Conservation (phyloP, 2,888 invertebrate species). For the Anticlea derivata region DNA sequence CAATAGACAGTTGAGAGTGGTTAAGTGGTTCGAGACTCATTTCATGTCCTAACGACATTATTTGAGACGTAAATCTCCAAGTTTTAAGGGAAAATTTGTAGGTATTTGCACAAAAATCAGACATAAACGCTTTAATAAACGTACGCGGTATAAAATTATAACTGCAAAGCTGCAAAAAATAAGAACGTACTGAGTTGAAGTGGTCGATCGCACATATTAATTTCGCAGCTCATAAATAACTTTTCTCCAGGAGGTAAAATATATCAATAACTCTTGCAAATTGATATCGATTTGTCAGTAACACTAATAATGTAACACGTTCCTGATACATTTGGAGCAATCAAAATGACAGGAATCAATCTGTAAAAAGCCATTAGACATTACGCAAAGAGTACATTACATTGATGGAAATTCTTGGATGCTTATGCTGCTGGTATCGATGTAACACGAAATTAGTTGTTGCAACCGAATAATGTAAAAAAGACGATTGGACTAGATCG, state of each 20-base stretch:
- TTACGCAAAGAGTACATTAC: conserved; percentile 64
- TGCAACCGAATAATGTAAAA: conserved; percentile 66
- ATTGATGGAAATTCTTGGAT: conserved; percentile 63
- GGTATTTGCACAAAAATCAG: too few species aligned
- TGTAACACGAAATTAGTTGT: conserved; percentile 67
- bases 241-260: neutral
- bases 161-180: too few species aligned
- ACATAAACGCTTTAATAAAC: too few species aligned
- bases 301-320: conserved; percentile 16
- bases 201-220: neutral
- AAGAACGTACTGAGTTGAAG: neutral
- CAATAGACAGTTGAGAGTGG: conserved; percentile 24
- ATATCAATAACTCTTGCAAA: conserved; percentile 5
- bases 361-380: conserved; percentile 45
- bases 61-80: conserved; percentile 31
- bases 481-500: conserved; percentile 55
- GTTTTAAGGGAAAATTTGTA: too few species aligned
- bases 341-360: conserved; percentile 41
- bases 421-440: conserved; percentile 55
- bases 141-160: too few species aligned
- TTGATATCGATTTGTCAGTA: conserved; percentile 13
- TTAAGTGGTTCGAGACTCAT: conserved; percentile 38
- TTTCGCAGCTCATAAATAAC: conserved; percentile 1
- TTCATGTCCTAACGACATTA: conserved; percentile 43
- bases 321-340: conserved; percentile 33